Percentiles rank a stretch among this genome's conserved stretches.
Conservation (phyloP, 35 echinoderm and acorn worm genomes). For the Strongylocentrotus purpuratus region DNA sequence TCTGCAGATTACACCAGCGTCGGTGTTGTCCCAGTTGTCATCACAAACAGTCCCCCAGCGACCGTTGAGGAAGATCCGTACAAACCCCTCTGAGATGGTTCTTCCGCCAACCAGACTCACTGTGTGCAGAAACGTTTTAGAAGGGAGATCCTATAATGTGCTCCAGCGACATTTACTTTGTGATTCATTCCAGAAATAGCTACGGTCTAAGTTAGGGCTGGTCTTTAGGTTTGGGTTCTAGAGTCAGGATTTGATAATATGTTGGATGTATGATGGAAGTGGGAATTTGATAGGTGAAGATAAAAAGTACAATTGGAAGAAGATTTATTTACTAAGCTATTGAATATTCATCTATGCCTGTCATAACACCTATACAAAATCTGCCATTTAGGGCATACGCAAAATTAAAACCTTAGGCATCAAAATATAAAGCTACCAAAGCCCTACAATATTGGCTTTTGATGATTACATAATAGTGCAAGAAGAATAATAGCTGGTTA, state of each 20-base stretch:
- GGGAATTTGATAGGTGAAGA: not conserved
- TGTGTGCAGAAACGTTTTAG: not conserved
- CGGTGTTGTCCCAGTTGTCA: constrained; percentile 56
- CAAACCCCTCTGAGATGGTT: constrained; percentile 12
- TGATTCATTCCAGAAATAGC: not conserved
- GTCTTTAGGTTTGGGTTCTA: not conserved
- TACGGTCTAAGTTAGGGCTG: not conserved
- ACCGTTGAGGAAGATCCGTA: constrained; percentile 54
- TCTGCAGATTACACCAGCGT: constrained; percentile 40
- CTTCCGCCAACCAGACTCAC: not conserved
- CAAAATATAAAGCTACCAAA: too few relatives aligned
- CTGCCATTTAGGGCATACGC: too few relatives aligned
- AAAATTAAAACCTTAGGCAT: too few relatives aligned
- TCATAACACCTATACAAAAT: too few relatives aligned
- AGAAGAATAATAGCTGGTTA: too few relatives aligned
- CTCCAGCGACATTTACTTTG: not conserved
- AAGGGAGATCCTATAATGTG: not conserved
- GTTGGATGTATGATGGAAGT: not conserved
- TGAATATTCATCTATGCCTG: too few relatives aligned
- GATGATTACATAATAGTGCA: too few relatives aligned
- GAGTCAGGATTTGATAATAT: not conserved
- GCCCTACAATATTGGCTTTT: too few relatives aligned
- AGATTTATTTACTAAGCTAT: too few relatives aligned
- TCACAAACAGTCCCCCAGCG: constrained; percentile 61
- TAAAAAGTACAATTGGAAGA: not conserved